Conservation (phyloP, 2,113 vertebrate species). For the Phaethon lepturus region DNA sequence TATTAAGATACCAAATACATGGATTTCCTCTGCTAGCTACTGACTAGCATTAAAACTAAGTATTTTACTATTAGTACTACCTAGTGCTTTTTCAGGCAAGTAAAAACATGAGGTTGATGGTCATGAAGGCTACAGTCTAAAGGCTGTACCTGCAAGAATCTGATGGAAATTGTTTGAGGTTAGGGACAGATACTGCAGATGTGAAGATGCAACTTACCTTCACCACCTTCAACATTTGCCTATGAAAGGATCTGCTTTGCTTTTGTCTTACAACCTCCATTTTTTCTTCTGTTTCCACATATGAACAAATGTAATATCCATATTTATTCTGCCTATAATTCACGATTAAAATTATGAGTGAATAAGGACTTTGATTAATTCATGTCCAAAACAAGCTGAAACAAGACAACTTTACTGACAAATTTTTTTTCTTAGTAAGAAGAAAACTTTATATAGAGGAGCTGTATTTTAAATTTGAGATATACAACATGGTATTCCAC, state of each 20-base stretch:
- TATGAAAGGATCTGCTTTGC: not conserved
- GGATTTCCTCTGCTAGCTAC: not conserved
- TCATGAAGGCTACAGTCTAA: not conserved
- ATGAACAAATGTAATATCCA: not conserved
- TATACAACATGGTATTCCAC: not conserved
- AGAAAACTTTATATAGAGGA: not conserved
- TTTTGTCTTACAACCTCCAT: not conserved
- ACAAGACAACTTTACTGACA: not conserved
- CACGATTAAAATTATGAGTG: not conserved
- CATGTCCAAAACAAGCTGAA: not conserved
- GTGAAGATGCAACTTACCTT: not conserved
- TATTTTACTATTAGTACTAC: not conserved
- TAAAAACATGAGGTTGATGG: not conserved
- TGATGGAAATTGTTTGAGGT: not conserved
- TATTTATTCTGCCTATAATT: not conserved
- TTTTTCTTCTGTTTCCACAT: not conserved
- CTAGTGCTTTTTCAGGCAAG: not conserved
- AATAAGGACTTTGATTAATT: not conserved
- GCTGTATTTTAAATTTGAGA: not conserved
- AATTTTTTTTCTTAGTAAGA: not conserved
- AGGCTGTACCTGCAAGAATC: not conserved
- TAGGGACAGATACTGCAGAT: not conserved
- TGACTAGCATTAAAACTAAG: not conserved
- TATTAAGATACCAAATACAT: not conserved
- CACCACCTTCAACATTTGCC: not conserved